Percentiles rank a stretch among this genome's conserved stretches.
Conservation (phyloP, 1,140 invertebrate genomes). For the Linepithema humile region DNA sequence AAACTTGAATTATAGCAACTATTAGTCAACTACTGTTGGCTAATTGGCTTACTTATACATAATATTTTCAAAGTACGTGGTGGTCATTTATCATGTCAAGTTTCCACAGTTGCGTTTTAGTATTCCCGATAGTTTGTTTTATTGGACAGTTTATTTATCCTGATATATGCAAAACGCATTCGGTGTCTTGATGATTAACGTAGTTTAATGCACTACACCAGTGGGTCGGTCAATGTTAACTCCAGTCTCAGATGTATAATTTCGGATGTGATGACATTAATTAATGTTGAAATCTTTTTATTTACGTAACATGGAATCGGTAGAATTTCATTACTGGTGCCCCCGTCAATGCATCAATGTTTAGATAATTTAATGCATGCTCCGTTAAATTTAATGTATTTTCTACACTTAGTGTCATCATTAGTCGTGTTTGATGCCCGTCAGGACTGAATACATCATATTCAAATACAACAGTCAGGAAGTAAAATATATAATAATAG, state of each 20-base stretch:
- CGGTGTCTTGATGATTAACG: background rate
- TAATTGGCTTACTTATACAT: background rate
- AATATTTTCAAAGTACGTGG: background rate
- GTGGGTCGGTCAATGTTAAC: constrained; percentile 10
- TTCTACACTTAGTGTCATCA: background rate
- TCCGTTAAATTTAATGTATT: background rate
- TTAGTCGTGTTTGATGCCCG: background rate
- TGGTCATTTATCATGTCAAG: background rate
- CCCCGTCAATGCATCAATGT: constrained; percentile 16
- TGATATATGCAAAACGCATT: background rate
- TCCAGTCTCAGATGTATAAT: constrained; percentile 18
- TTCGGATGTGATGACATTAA: background rate
- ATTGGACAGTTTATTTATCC: background rate
- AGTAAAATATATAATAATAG: no score
- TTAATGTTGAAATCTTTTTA: constrained; percentile 2
- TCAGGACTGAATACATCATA: background rate
- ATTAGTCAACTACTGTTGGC: background rate
- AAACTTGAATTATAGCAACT: background rate
- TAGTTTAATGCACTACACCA: background rate
- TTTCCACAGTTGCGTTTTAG: background rate
- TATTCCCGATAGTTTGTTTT: no score
- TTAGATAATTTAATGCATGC: constrained; percentile 33
- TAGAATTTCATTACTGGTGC: background rate
- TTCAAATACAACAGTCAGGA: no score
- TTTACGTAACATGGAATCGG: background rate